Percentiles rank a stretch among this genome's conserved stretches.
phyloP scores from a whole-genome alignment of 2,797 vertebrate species.

The Enteromius thamalakanensis region DNA sequence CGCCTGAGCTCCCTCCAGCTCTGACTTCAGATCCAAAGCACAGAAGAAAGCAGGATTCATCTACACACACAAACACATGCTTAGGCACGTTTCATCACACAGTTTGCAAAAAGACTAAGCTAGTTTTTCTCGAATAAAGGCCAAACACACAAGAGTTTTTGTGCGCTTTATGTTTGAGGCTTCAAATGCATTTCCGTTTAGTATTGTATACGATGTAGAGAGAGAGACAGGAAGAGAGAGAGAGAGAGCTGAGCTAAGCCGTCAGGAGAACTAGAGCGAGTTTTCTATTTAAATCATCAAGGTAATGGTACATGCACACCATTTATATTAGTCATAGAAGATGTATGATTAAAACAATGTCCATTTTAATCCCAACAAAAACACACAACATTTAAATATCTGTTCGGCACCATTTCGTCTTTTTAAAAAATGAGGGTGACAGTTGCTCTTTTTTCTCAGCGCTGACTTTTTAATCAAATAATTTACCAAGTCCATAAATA shows the following conservation, averaged over 20 bases:
- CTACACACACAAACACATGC: constrained; percentile 72
- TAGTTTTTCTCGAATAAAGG: constrained; percentile 13
- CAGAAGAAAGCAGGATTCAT: constrained; percentile 85
- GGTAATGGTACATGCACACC: constrained; percentile 71
- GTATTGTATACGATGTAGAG: constrained; percentile 15
- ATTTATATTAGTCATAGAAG: constrained; percentile 74
- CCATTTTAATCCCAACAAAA: constrained; percentile 79
- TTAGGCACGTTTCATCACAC: constrained; percentile 29
- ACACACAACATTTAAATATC: constrained; percentile 73
- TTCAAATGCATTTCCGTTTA: constrained; percentile 26
- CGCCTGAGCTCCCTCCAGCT: constrained; percentile 81
- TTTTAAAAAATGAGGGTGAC: constrained; percentile 75
- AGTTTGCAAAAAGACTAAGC: constrained; percentile 7
- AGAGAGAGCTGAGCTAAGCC: constrained; percentile 49
- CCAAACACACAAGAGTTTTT: constrained; percentile 1
- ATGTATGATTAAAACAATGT: constrained; percentile 75
- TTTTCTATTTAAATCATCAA: constrained; percentile 76
- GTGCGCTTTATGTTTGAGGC: constrained; percentile 38
- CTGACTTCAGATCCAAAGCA: constrained; percentile 87
- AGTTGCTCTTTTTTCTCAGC: constrained; percentile 64
- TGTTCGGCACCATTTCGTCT: constrained; percentile 71
- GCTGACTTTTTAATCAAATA: constrained; percentile 84
- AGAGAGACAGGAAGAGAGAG: constrained; percentile 19
- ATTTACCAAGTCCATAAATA: constrained; percentile 85
- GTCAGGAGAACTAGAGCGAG: constrained; percentile 52